Evolutionary conservation across 1,140 invertebrate genomes (phyloP).

Genomic region (Caerostris darwini): DNA sequence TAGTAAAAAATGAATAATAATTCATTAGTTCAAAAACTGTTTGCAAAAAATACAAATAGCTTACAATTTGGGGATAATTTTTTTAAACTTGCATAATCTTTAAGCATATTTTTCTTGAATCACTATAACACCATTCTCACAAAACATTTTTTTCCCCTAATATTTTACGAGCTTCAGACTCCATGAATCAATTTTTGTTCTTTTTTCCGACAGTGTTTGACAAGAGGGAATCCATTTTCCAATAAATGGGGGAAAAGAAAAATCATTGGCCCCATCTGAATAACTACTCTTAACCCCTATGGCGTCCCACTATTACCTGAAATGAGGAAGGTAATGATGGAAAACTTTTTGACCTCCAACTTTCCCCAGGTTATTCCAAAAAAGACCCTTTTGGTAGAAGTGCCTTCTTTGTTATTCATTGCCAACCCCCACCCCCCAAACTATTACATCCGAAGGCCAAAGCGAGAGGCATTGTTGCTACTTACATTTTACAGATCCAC

Average conservation of each 20-base stretch:
- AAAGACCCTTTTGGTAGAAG: background rate
- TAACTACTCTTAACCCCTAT: conserved; percentile 49
- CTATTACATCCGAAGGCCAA: background rate
- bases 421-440: background rate
- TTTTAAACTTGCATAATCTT: no score
- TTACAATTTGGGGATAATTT: no score
- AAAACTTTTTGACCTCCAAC: conserved; percentile 64
- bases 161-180: no score
- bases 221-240: background rate
- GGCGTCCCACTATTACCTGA: conserved; percentile 52
- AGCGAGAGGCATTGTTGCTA: background rate
- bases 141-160: no score
- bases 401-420: background rate
- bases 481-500: background rate
- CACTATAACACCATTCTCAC: no score
- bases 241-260: background rate
- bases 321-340: conserved; percentile 70
- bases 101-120: no score
- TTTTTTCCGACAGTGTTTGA: background rate
- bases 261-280: background rate
- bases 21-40: no score
- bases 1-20: no score
- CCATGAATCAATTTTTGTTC: background rate
- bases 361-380: no score
- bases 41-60: no score